Base-by-base conservation (phyloP, 2,113 vertebrate species). In the Archilochus colubris region DNA sequence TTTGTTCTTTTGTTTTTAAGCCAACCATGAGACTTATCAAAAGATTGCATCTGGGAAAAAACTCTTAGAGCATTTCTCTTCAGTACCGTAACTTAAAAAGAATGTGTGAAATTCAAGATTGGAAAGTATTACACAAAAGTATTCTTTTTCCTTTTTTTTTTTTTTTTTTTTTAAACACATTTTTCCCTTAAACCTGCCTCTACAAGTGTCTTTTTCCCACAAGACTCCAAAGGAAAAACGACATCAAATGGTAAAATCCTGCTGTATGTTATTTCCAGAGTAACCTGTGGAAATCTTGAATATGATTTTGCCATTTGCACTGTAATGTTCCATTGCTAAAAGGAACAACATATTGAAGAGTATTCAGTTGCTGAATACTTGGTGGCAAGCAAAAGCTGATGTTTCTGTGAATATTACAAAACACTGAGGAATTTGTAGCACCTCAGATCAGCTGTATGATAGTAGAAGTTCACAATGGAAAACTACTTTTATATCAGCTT, bases 251-350 rank as follows among this genome's bases (percentile, higher is more conserved):
- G 70, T 93, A 94, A 95, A 96, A 88, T 73, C 55, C 40, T 85
- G 55, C 68, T 92, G 28, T 78, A 90, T 93, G 85, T 85, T 96
- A 82, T 96, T 97, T 96, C 93, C 95, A 96, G 86, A 95, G 88
- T 43, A 84, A 91, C 73, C 73, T 82, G 25, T 97, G 96, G 94
- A 96, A 97, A 96, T 92, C 44, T 93, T 90, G 69, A 95, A 80
- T 91, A 84, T 85, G 85, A 95, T 89, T 95, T 96, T 94, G 90
- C 94, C 84, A 85, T 93, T 96, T 92, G 66, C 50, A 33, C 62
- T 93, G 48, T 82, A 93, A 91, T 50, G 62, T 85, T 92, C 91
- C 89, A 78, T 94, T 93, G 90, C 91, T 97, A 89, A 91, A 93
- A 72, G 63, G 36, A 92, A 30, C 33, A 86, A 54, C 59, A 63